Evolutionary conservation across 1,140 invertebrate genomes (phyloP).

Genomic region (Drosophila bipectinata): DNA sequence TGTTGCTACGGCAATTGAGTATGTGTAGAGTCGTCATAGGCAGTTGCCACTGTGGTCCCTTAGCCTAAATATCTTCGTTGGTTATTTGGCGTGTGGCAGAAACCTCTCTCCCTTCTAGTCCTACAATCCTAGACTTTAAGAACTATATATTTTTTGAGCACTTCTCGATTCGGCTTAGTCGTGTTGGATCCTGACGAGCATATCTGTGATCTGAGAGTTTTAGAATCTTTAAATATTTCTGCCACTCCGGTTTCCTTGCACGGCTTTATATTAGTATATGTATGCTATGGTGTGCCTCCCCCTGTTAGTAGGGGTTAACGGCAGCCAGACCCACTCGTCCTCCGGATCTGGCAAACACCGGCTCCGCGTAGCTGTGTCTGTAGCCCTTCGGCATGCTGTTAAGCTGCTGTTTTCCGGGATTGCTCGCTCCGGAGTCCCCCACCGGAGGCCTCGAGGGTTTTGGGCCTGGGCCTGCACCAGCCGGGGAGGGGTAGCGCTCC

Average conservation of each 20-base stretch:
- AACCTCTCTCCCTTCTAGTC: not conserved
- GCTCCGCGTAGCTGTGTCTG: conserved; percentile 85
- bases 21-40: conserved; percentile 4
- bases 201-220: not conserved
- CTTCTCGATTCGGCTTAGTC: not conserved
- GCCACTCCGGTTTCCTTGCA: conserved; percentile 46
- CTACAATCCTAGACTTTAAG: too few relatives aligned
- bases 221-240: not conserved
- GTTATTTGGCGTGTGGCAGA: conserved; percentile 4
- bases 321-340: conserved; percentile 81
- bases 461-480: conserved; percentile 25
- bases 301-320: conserved; percentile 75
- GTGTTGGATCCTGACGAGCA: not conserved
- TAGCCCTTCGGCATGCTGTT: conserved; percentile 83
- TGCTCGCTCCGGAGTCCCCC: conserved; percentile 6
- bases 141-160: not conserved
- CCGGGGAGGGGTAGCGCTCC: conserved; percentile 66
- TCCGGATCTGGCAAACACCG: conserved; percentile 77
- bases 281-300: not conserved
- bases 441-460: conserved; percentile 27
- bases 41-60: not conserved
- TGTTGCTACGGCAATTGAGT: too few relatives aligned
- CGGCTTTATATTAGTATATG: conserved; percentile 21
- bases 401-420: conserved; percentile 57
- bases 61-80: conserved; percentile 21